Evolutionary conservation across 2,113 vertebrate genomes (phyloP).

Genomic region (Garra rufa): DNA sequence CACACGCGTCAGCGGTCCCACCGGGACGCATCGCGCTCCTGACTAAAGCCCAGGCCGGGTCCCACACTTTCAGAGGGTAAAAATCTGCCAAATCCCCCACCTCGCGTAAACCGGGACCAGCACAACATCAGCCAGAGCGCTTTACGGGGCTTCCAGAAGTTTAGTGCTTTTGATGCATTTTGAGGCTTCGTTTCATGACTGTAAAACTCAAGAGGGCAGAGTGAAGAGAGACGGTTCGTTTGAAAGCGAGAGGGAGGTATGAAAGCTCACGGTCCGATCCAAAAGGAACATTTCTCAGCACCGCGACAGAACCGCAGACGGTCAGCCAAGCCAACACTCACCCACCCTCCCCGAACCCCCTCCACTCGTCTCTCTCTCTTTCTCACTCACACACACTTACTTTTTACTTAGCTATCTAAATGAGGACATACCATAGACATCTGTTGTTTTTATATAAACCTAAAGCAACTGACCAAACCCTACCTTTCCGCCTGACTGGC

Average conservation of each 20-base stretch:
- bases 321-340: conserved; percentile 81
- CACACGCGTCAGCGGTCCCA: conserved; percentile 14
- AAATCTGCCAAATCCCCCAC: conserved; percentile 4
- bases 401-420: conserved; percentile 56
- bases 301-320: conserved; percentile 81
- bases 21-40: conserved; percentile 30
- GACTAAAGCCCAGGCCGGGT: not conserved
- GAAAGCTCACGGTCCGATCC: conserved; percentile 77
- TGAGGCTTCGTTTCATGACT: conserved; percentile 72
- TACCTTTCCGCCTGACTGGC: not conserved
- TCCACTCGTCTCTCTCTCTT: conserved; percentile 67
- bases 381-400: conserved; percentile 49
- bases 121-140: not conserved
- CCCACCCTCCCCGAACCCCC: conserved; percentile 72
- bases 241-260: conserved; percentile 74
- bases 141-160: conserved; percentile 38
- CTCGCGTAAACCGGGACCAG: not conserved
- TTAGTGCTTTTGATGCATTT: conserved; percentile 70
- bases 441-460: conserved; percentile 36
- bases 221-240: conserved; percentile 73
- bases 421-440: conserved; percentile 43
- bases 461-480: not conserved
- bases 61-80: no score
- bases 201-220: conserved; percentile 73
- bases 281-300: conserved; percentile 83